A percentile compares a stretch with the other conserved stretches of the same genome.
These are phyloP conservation scores for Araneus ventricosus DNA, from an alignment of 1,140 invertebrate genomes.

Conservation along the genomic window DNA sequence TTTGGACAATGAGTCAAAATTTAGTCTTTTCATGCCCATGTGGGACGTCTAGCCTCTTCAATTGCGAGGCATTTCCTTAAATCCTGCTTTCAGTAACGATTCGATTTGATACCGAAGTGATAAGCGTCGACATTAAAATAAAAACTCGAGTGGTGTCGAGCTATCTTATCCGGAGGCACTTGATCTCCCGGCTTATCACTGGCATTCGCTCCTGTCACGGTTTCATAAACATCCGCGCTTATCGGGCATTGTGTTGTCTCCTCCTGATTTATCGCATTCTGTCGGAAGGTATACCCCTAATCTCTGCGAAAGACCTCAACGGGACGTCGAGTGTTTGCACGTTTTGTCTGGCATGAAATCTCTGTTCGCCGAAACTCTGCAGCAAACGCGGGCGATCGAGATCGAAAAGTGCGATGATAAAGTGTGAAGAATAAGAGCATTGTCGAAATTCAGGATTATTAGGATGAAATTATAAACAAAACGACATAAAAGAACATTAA, in stretches of 20 bases:
- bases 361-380: no score
- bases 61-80: no score
- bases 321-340: neutral
- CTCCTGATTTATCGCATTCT: neutral
- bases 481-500: no score
- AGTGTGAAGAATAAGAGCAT: no score
- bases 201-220: neutral
- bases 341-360: neutral
- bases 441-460: no score
- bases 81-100: neutral
- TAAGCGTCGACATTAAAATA: neutral
- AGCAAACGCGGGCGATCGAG: no score
- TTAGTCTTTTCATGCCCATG: no score
- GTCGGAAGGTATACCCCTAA: neutral
- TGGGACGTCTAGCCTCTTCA: no score
- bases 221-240: neutral
- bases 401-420: no score
- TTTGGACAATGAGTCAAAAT: no score
- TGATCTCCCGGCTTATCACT: neutral
- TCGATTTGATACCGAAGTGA: neutral
- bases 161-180: neutral
- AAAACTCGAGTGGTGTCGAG: neutral
- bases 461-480: no score
- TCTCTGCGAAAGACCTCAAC: neutral
- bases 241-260: neutral